Conservation (phyloP, 1,140 invertebrate genomes). For the Drosophila melanica region DNA sequence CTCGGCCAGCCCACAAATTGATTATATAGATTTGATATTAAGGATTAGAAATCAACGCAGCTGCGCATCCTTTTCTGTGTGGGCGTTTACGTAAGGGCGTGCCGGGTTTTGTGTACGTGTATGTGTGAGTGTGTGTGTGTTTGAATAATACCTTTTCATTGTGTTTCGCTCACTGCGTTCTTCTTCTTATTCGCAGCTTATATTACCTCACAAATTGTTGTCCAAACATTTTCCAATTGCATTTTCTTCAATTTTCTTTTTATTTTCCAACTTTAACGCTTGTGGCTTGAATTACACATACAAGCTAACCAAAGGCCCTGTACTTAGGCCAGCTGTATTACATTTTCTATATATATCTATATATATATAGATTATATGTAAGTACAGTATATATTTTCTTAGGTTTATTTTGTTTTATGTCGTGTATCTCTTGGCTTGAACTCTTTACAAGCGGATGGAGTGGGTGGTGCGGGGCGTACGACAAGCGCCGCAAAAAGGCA, state of each 20-base stretch:
- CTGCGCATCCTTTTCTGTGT: conserved; percentile 44
- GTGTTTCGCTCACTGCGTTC: too few species aligned
- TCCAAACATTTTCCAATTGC: conserved; percentile 47
- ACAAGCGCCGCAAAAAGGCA: conserved; percentile 63
- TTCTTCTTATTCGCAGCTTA: background rate
- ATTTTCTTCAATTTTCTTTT: conserved; percentile 53
- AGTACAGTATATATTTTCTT: conserved; percentile 17
- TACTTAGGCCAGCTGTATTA: conserved; percentile 6
- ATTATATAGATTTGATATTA: conserved; percentile 78
- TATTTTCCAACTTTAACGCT: conserved; percentile 20
- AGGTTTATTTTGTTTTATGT: conserved; percentile 27
- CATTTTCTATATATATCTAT: conserved; percentile 10
- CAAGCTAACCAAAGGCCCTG: background rate
- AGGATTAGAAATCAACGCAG: conserved; percentile 71
- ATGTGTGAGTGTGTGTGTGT: background rate
- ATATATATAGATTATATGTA: background rate
- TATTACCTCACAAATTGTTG: conserved; percentile 16
- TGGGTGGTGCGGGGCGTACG: background rate
- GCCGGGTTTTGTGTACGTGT: background rate
- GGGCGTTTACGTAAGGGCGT: background rate
- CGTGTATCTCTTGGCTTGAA: conserved; percentile 13
- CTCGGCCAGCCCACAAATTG: conserved; percentile 55
- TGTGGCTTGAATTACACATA: conserved; percentile 7
- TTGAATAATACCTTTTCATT: background rate
- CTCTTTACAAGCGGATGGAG: conserved; percentile 6